Percentiles rank a stretch among this genome's conserved stretches.
Conservation (phyloP, 30 jellyfish, hydroid and myxozoan species). For the Cassiopea xamachana region DNA sequence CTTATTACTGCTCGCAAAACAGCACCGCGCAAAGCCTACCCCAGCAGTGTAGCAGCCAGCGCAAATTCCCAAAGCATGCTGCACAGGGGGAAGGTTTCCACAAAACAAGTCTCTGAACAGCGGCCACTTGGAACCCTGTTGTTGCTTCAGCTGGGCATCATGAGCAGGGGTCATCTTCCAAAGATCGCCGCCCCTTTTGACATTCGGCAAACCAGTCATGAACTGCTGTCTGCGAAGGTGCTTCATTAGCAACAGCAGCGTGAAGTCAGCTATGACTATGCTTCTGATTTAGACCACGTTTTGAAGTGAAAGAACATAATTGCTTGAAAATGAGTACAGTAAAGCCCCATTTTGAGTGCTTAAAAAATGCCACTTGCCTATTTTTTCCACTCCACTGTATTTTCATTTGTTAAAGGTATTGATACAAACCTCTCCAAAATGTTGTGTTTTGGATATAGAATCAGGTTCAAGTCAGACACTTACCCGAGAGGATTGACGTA, state of each 20-base stretch:
- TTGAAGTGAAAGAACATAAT: not conserved
- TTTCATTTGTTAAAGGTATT: not conserved
- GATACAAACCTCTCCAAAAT: not conserved
- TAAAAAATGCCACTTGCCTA: not conserved
- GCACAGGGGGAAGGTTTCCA: too few species aligned
- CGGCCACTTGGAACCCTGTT: not conserved
- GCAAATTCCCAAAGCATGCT: too few species aligned
- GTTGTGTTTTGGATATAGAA: not conserved
- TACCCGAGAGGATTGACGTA: not conserved
- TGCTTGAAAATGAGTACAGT: not conserved
- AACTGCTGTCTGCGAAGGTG: conserved; percentile 1
- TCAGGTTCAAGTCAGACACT: not conserved
- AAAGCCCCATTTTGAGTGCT: not conserved
- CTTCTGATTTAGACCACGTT: not conserved
- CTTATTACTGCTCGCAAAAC: too few species aligned
- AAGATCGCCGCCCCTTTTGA: conserved; percentile 17
- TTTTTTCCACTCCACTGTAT: not conserved
- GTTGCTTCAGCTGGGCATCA: not conserved
- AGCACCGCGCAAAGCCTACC: too few species aligned
- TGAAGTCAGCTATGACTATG: conserved; percentile 12
- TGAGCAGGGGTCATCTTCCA: conserved; percentile 18
- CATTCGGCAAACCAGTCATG: conserved; percentile 23
- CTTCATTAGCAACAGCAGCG: not conserved
- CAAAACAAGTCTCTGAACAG: not conserved
- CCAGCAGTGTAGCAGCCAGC: too few species aligned